Evolutionary conservation across 2,113 vertebrate species (phyloP).

Genomic region (Stegastes partitus): DNA sequence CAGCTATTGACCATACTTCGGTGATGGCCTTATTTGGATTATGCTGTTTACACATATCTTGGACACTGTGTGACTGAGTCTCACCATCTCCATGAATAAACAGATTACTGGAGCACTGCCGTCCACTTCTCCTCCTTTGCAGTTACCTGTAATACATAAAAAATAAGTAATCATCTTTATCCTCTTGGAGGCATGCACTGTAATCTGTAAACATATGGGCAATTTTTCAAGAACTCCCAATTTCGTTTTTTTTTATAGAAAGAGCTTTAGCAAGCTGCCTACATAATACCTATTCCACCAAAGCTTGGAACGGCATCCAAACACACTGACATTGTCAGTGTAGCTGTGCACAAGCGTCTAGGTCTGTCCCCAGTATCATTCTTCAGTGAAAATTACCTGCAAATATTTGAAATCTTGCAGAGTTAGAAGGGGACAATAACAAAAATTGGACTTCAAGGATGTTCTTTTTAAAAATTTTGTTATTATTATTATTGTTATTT

Average conservation of each 20-base stretch:
- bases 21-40: conserved; percentile 37
- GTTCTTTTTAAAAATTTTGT: too few relatives aligned
- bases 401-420: too few relatives aligned
- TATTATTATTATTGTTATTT: too few relatives aligned
- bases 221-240: background rate
- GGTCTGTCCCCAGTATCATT: too few relatives aligned
- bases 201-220: conserved; percentile 22
- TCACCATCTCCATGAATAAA: conserved; percentile 19
- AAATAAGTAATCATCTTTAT: conserved; percentile 25
- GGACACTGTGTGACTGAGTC: conserved; percentile 31
- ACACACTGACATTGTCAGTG: background rate
- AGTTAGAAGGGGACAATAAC: too few relatives aligned
- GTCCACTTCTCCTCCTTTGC: background rate
- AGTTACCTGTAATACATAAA: conserved; percentile 26
- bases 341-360: background rate
- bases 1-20: conserved; percentile 29
- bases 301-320: background rate
- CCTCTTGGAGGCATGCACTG: background rate
- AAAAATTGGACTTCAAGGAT: too few relatives aligned
- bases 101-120: conserved; percentile 13
- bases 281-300: background rate
- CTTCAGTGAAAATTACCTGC: too few relatives aligned
- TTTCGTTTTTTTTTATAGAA: background rate
- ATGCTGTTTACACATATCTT: conserved; percentile 44
- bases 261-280: background rate